phyloP scores from a whole-genome alignment of 2,113 vertebrate genomes.

The Megaptera novaeangliae region DNA sequence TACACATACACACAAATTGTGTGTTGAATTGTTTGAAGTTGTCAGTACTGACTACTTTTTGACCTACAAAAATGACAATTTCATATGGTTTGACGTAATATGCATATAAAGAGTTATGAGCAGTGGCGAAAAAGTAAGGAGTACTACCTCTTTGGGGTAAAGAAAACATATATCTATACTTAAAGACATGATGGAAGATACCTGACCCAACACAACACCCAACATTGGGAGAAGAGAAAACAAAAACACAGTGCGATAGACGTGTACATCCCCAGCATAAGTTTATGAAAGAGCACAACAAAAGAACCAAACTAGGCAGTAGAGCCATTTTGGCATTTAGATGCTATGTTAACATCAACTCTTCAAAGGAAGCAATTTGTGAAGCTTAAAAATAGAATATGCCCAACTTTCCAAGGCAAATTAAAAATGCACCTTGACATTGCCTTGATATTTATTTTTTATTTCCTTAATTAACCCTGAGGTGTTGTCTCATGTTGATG shows the following conservation, averaged over 20 bases:
- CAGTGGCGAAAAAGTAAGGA: neutral
- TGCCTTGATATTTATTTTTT: neutral
- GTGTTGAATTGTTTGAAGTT: neutral
- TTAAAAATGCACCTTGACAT: neutral
- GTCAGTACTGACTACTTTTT: neutral
- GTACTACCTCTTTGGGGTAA: neutral
- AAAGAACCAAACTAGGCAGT: neutral
- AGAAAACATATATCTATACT: neutral
- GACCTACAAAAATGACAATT: neutral
- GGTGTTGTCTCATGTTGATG: slow-evolving; percentile 35
- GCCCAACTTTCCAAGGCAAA: neutral
- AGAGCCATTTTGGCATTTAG: neutral
- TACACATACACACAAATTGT: neutral
- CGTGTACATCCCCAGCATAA: no score
- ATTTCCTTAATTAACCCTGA: slow-evolving; percentile 20
- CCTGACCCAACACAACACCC: neutral
- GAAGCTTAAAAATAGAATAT: neutral
- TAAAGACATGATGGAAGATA: neutral
- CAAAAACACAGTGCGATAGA: rapidly evolving
- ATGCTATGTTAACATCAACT: neutral
- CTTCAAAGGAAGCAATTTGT: neutral
- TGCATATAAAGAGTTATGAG: neutral
- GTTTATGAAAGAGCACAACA: neutral
- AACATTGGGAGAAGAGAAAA: neutral
- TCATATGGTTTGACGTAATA: neutral